Percentiles rank a stretch among this genome's conserved stretches.
phyloP scores from a whole-genome alignment of 1,140 invertebrate genomes.

The Zaprionus inermis region DNA sequence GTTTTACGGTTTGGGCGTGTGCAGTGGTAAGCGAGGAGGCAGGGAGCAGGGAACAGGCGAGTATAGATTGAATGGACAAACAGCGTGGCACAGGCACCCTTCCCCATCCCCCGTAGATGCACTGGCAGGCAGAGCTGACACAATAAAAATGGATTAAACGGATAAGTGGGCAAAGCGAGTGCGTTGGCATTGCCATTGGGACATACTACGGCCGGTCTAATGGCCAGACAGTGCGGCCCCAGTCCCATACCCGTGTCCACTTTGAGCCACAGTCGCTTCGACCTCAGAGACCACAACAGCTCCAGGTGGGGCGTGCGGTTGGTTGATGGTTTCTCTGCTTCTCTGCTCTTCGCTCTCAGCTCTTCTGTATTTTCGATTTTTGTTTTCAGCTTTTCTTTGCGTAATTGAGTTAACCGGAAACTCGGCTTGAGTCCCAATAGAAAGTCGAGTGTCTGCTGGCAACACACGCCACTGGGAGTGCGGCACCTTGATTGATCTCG shows the following conservation, averaged over 20 bases:
- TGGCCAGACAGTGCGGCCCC: constrained; percentile 14
- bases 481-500: neutral
- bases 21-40: neutral
- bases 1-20: neutral
- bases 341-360: neutral
- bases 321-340: neutral
- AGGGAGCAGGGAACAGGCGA: neutral
- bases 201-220: constrained; percentile 10
- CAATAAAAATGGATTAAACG: constrained; percentile 58
- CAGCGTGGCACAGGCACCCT: neutral
- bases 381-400: constrained; percentile 10
- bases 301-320: neutral
- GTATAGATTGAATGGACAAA: constrained; percentile 4
- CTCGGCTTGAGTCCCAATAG: neutral
- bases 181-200: constrained; percentile 1
- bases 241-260: neutral
- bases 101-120: neutral
- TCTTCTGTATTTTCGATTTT: neutral
- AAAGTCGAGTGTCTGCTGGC: neutral
- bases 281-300: neutral
- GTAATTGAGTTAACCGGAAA: constrained; percentile 43
- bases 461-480: neutral
- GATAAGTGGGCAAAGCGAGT: constrained; percentile 35
- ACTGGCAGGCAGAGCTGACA: constrained; percentile 10
- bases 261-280: neutral